Conservation (phyloP, 2,888 invertebrate genomes). For the Actias luna region DNA sequence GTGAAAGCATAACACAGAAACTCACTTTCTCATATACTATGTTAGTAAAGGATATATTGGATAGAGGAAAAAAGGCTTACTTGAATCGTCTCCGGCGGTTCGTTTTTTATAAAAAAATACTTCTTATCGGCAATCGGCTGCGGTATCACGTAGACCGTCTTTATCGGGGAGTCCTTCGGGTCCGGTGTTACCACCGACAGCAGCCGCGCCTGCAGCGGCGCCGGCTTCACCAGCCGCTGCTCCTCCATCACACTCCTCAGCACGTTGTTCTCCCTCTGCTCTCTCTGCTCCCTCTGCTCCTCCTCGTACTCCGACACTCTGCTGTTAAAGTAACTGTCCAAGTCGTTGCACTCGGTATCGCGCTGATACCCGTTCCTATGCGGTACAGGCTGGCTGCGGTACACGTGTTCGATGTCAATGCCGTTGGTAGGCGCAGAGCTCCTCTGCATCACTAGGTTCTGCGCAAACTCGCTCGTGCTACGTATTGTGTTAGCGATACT, state of each 20-base stretch:
- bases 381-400: slow-evolving; percentile 41
- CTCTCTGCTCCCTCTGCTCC: slow-evolving; percentile 53
- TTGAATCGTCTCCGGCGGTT: slow-evolving; percentile 74
- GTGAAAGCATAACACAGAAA: too few species aligned
- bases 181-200: slow-evolving; percentile 64
- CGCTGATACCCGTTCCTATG: slow-evolving; percentile 66
- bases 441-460: slow-evolving; percentile 65
- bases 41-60: too few species aligned
- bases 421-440: slow-evolving; percentile 61
- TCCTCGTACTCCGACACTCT: slow-evolving; percentile 72
- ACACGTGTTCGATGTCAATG: slow-evolving; percentile 61
- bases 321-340: slow-evolving; percentile 66
- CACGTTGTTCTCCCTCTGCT: slow-evolving; percentile 51
- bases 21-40: too few species aligned
- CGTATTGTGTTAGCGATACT: slow-evolving; percentile 59
- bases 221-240: slow-evolving; percentile 66
- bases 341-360: slow-evolving; percentile 55
- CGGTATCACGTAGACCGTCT: slow-evolving; percentile 72
- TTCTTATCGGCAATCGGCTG: slow-evolving; percentile 81
- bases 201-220: slow-evolving; percentile 65
- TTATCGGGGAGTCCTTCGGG: slow-evolving; percentile 54
- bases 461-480: slow-evolving; percentile 58
- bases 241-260: slow-evolving; percentile 51
- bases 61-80: too few species aligned
- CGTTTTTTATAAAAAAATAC: slow-evolving; percentile 84